Evolutionary conservation across 2,888 invertebrate genomes (phyloP).

Genomic region (Cremastinae sp.): DNA sequence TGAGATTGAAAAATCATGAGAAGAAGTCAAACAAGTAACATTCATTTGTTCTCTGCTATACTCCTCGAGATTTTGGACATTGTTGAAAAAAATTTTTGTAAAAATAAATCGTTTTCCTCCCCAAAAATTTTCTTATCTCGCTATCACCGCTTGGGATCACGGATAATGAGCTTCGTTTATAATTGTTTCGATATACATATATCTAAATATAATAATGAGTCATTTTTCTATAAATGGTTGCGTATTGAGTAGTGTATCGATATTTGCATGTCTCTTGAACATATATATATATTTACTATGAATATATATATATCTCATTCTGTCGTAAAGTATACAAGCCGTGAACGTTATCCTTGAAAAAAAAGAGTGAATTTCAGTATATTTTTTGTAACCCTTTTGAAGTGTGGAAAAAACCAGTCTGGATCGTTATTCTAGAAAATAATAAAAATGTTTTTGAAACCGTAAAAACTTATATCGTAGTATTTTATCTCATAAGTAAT

Average conservation of each 20-base stretch:
- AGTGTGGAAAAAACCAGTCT: conserved; percentile 6
- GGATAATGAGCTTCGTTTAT: conserved; percentile 60
- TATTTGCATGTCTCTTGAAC: conserved; percentile 61
- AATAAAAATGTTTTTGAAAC: not conserved
- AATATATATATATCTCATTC: conserved; percentile 50
- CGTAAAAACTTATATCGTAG: not conserved
- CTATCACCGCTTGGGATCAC: conserved; percentile 64
- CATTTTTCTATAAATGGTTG: conserved; percentile 56
- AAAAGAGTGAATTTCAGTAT: too few species aligned
- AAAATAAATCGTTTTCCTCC: conserved; percentile 14
- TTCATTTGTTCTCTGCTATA: too few species aligned
- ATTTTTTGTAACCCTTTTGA: not conserved
- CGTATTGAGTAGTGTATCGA: conserved; percentile 64
- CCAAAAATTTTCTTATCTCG: conserved; percentile 56
- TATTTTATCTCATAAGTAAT: not conserved
- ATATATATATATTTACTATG: conserved; percentile 40
- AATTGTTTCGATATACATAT: conserved; percentile 46
- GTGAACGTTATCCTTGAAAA: conserved; percentile 5
- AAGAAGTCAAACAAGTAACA: too few species aligned
- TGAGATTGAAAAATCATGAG: too few species aligned
- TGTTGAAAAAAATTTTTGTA: conserved; percentile 33
- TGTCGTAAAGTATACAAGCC: conserved; percentile 49
- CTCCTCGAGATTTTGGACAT: too few species aligned
- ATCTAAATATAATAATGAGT: conserved; percentile 27
- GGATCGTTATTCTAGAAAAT: not conserved